Evolutionary conservation across 2,797 vertebrate genomes (phyloP).

Genomic region (Arnoldichthys spilopterus): DNA sequence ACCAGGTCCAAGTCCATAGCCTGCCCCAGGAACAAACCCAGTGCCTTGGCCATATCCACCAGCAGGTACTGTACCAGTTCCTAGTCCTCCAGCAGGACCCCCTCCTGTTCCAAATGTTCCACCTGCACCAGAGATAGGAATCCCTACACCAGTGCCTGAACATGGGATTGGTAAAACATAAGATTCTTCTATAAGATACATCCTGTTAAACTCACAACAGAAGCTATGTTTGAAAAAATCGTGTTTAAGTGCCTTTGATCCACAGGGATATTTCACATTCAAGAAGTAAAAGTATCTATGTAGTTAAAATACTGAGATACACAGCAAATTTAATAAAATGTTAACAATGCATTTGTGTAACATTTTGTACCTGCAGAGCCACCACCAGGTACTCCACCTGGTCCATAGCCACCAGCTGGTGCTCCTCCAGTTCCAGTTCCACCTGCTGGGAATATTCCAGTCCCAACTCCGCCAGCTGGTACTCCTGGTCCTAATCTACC

Average conservation of each 20-base stretch:
- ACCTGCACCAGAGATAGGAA: conserved; percentile 52
- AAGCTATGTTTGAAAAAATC: conserved; percentile 39
- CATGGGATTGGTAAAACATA: background rate
- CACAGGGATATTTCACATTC: conserved; percentile 63
- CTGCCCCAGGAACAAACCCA: conserved; percentile 69
- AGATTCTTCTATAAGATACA: background rate
- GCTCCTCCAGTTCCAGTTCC: conserved; percentile 37
- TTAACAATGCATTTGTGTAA: background rate
- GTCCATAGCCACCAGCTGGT: conserved; percentile 37
- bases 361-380: conserved; percentile 52
- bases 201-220: background rate
- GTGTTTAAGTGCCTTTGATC: conserved; percentile 67
- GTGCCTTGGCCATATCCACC: conserved; percentile 51
- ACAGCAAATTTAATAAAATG: background rate
- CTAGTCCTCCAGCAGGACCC: conserved; percentile 57
- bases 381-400: conserved; percentile 57
- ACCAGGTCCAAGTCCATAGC: conserved; percentile 51
- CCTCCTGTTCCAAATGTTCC: conserved; percentile 53
- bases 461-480: conserved; percentile 39
- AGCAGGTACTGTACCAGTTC: conserved; percentile 51
- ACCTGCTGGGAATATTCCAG: conserved; percentile 32
- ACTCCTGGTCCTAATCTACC: conserved; percentile 42
- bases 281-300: background rate
- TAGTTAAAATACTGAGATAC: background rate
- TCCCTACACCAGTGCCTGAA: conserved; percentile 59